phyloP scores from a whole-genome alignment of 1,140 invertebrate genomes.

The Laupala kohalensis region DNA sequence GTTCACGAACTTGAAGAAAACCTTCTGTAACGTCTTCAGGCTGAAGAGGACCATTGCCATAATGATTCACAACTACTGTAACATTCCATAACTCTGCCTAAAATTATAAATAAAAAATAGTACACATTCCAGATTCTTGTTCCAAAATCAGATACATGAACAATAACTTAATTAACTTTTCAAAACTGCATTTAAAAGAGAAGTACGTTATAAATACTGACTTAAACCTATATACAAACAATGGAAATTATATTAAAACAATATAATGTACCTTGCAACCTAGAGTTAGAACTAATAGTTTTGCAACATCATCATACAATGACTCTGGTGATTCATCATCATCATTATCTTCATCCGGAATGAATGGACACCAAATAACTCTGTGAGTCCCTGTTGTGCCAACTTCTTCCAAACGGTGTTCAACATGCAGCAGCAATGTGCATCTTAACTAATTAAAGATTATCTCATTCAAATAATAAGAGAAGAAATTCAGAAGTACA shows the following conservation, averaged over 20 bases:
- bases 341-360: slow-evolving; percentile 47
- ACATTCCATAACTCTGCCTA: slow-evolving; percentile 51
- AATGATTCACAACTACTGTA: slow-evolving; percentile 33
- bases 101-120: too few relatives aligned
- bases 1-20: slow-evolving; percentile 50
- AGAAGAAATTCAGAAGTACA: too few relatives aligned
- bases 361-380: slow-evolving; percentile 86
- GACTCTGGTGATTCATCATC: slow-evolving; percentile 31
- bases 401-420: slow-evolving; percentile 28
- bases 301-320: slow-evolving; percentile 53
- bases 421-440: slow-evolving; percentile 36
- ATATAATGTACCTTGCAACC: slow-evolving; percentile 58
- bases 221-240: too few relatives aligned
- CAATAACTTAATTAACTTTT: too few relatives aligned
- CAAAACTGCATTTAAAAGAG: too few relatives aligned
- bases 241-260: too few relatives aligned
- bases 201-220: too few relatives aligned
- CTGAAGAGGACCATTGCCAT: slow-evolving; percentile 33
- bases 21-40: slow-evolving; percentile 37
- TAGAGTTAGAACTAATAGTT: slow-evolving; percentile 67
- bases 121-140: too few relatives aligned
- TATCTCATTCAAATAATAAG: too few relatives aligned
- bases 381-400: slow-evolving; percentile 33
- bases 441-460: slow-evolving; percentile 21
- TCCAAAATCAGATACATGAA: too few relatives aligned